Evolutionary conservation across 1,140 invertebrate species (phyloP), one percentile per base, ranked within the genome.

Genomic region (Thaumetopoea pityocampa): DNA sequence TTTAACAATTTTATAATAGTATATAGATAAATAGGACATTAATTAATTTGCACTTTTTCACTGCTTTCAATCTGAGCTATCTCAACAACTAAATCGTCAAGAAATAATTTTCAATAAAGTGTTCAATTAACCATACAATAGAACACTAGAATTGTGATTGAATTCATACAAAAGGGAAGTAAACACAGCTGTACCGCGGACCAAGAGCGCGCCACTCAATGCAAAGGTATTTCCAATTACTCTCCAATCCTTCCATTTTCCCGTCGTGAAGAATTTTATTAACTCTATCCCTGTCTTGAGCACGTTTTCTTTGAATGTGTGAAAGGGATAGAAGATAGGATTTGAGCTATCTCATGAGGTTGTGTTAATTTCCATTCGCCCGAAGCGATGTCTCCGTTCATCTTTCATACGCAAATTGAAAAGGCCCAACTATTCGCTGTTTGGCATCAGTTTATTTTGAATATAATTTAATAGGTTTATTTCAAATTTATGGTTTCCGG

Each of bases 221-320:
- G 55, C 52, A 12, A 48, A 67, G 63, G 63, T 67, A 67, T 67
- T 67, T 67, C 50, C 63, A 67, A 67, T 67, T 67, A 67, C 59
- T 53, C 56, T 51, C 38, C 45, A 67, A 67, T 67, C 63, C 59
- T 57, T 51, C 51, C 52, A 55, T 60, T 63, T 67, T 59, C 54
- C 51, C 44, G 48, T 50, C 34, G 34, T 50, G 32, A 33, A 48
- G 49, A 60, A 67, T 60, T 67, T 67, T 67, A 62, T 56, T 53
- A 47, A 29, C 12, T 8, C 48, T 30, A 12, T 67, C 63, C 40
- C 44, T 45, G 40, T 63, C 44, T 14, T 1, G 14, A 22, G 28
- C 12, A 11, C 20, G 2, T 12, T 36, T 26, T 16, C 15, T 26
- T 28, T 30, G 29, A 27, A 24, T 4, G 48, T 24, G 42, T 11